Conservation (phyloP, 2,113 vertebrate species). For the Turdus rufiventris region DNA sequence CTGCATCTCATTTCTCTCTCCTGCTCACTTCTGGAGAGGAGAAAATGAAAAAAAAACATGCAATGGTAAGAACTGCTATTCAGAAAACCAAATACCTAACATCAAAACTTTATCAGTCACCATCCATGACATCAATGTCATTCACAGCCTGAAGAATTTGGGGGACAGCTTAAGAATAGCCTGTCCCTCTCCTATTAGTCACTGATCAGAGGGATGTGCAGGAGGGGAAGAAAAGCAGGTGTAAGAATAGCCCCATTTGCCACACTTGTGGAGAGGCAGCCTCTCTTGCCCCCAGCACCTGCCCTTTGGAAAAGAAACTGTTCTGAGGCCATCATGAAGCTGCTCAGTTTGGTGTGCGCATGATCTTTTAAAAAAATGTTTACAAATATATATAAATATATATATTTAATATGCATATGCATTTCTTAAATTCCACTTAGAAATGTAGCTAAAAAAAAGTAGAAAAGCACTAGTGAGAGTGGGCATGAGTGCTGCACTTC, state of each 20-base stretch:
- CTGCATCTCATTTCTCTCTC: not conserved
- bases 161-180: not conserved
- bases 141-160: not conserved
- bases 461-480: not conserved
- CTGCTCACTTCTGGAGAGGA: not conserved
- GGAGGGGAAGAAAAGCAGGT: not conserved
- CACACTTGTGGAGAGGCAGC: not conserved
- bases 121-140: not conserved
- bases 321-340: not conserved
- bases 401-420: not conserved
- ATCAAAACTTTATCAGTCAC: not conserved
- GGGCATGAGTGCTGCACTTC: not conserved
- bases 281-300: not conserved
- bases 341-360: not conserved
- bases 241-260: too few species aligned
- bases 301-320: not conserved
- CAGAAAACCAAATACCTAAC: not conserved
- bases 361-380: not conserved
- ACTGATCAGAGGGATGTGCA: not conserved
- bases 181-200: not conserved
- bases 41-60: not conserved
- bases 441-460: constrained; percentile 40
- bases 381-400: constrained; percentile 11
- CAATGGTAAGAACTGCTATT: not conserved
- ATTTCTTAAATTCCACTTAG: not conserved